phyloP scores from a whole-genome alignment of 1,140 invertebrate genomes.

The Philopotamus ludificatus region DNA sequence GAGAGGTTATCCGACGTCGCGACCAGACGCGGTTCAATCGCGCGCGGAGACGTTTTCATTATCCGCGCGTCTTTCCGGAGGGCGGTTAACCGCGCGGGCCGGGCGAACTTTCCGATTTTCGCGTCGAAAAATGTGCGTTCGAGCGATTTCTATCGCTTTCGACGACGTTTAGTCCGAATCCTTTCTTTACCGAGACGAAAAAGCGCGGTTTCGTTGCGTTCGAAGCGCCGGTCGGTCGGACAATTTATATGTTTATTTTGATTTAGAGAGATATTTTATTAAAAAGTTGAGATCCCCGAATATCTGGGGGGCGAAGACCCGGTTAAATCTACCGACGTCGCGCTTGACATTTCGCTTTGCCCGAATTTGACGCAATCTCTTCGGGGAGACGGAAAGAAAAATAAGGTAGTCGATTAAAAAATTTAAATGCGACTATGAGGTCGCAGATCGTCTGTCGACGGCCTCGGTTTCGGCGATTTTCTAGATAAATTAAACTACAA shows the following conservation, averaged over 20 bases:
- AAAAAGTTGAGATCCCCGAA: slow-evolving; percentile 5
- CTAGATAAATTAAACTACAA: too few species aligned
- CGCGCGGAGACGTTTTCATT: slow-evolving; percentile 56
- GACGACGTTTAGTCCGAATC: too few species aligned
- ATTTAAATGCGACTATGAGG: slow-evolving; percentile 37
- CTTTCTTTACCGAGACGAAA: too few species aligned
- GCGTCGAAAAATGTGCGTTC: too few species aligned
- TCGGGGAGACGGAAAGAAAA: slow-evolving; percentile 50
- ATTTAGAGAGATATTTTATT: too few species aligned
- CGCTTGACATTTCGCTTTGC: slow-evolving; percentile 57
- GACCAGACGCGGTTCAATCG: slow-evolving; percentile 51
- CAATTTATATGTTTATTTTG: too few species aligned
- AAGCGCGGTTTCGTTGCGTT: too few species aligned
- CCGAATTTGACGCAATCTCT: slow-evolving; percentile 58
- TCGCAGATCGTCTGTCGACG: too few species aligned
- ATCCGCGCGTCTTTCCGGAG: slow-evolving; percentile 54
- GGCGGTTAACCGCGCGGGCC: slow-evolving; percentile 19
- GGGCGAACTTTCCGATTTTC: too few species aligned
- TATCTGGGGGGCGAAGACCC: background rate
- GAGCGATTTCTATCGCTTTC: too few species aligned
- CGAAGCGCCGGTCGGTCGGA: too few species aligned
- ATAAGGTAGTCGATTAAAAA: slow-evolving; percentile 38
- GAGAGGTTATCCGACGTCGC: slow-evolving; percentile 27
- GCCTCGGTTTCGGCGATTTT: too few species aligned
- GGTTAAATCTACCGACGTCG: slow-evolving; percentile 44